Percentiles rank a stretch among this genome's conserved stretches.
These are phyloP conservation scores for Spodoptera littoralis DNA, from an alignment of 2,888 invertebrate genomes.

Conservation along the genomic window DNA sequence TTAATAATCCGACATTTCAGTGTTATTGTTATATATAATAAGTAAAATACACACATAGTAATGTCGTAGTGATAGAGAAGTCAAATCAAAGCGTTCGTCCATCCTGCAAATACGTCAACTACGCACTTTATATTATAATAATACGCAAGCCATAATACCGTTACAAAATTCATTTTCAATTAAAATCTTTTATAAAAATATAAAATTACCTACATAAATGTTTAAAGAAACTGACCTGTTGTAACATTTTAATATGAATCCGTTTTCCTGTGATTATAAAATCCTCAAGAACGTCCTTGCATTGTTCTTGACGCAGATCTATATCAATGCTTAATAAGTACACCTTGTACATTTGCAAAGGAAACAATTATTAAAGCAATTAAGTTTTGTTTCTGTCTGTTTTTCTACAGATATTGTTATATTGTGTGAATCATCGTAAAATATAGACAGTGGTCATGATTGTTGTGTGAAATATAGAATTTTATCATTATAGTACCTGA, in stretches of 20 bases:
- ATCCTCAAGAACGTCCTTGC: slow-evolving; percentile 64
- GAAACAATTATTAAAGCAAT: slow-evolving; percentile 61
- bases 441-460: no score
- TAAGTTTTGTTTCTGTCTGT: slow-evolving; percentile 33
- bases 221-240: slow-evolving; percentile 8
- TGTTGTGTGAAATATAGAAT: no score
- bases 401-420: slow-evolving; percentile 21
- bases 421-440: slow-evolving; percentile 17
- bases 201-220: slow-evolving; percentile 10
- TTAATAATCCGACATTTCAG: no score
- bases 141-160: slow-evolving; percentile 1
- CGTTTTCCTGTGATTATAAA: slow-evolving; percentile 51
- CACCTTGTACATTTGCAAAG: slow-evolving; percentile 46
- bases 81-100: no score
- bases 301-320: slow-evolving; percentile 64
- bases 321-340: slow-evolving; percentile 55
- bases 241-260: slow-evolving; percentile 36
- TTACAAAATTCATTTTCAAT: slow-evolving; percentile 3
- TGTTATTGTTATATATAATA: no score
- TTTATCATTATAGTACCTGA: no score
- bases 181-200: slow-evolving; percentile 13
- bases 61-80: no score
- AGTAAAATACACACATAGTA: background rate
- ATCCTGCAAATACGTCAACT: background rate
- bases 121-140: background rate